These are phyloP conservation scores for Meteorus sp. DNA, from an alignment of 1,140 invertebrate species.

Conservation along the genomic window DNA sequence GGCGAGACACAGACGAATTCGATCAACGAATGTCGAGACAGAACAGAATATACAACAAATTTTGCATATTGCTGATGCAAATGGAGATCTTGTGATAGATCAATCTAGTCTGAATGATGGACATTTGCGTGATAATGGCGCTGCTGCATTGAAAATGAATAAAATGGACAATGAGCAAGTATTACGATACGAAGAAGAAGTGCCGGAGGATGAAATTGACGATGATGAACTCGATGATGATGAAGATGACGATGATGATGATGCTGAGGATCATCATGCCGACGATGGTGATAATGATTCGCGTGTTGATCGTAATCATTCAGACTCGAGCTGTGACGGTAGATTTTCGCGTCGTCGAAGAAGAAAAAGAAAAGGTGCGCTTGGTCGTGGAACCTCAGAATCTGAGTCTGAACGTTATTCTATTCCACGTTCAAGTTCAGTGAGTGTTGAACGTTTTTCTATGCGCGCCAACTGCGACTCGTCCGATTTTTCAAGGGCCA, in stretches of 20 bases:
- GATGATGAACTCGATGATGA: slow-evolving; percentile 13
- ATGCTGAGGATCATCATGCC: slow-evolving; percentile 52
- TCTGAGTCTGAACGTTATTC: slow-evolving; percentile 53
- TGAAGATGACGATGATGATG: slow-evolving; percentile 50
- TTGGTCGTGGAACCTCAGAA: slow-evolving; percentile 27
- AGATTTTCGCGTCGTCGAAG: slow-evolving; percentile 47
- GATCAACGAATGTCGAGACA: slow-evolving; percentile 21
- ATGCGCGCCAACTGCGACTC: slow-evolving; percentile 56
- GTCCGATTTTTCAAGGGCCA: slow-evolving; percentile 55
- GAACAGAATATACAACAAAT: slow-evolving; percentile 34
- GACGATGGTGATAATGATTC: slow-evolving; percentile 36
- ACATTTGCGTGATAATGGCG: slow-evolving; percentile 9
- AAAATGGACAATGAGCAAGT: slow-evolving; percentile 17
- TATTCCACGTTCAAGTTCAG: slow-evolving; percentile 53
- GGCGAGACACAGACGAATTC: background rate
- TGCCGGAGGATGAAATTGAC: slow-evolving; percentile 5
- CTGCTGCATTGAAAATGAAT: background rate
- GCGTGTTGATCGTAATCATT: slow-evolving; percentile 24
- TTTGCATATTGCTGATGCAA: slow-evolving; percentile 33
- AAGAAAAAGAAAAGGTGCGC: slow-evolving; percentile 26
- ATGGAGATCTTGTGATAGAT: background rate
- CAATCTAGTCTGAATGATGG: background rate
- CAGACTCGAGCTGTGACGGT: slow-evolving; percentile 52
- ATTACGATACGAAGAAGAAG: slow-evolving; percentile 25
- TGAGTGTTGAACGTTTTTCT: slow-evolving; percentile 54